Evolutionary conservation across 2,888 invertebrate species (phyloP), one percentile per base, ranked within the genome.

Genomic region (Tachystola acroxantha): DNA sequence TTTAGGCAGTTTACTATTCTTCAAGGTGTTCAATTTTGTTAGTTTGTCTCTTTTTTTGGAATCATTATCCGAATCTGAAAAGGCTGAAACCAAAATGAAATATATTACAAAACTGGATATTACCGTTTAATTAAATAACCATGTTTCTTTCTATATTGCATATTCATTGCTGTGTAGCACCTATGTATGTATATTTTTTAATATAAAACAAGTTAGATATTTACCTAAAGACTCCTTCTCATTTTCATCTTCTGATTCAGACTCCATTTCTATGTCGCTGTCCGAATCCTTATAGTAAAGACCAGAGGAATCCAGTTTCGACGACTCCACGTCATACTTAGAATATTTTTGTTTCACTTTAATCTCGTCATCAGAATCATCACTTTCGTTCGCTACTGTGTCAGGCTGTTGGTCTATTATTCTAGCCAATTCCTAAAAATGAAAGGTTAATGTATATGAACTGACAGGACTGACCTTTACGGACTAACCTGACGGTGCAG

Each of bases 291-390:
- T 91, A 53, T 92, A 92, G 64, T 89, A 93, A 11, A 91, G 73
- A 10, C 93, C 93, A 19, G 92, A 91, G 43, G 92, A 92, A 51
- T 93, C 92, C 38, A 94, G 74, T 58, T 91, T 90, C 7, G 90
- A 89, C 26, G 75, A 59, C 31, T 91, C 93, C 48, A 92, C 92
- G 37, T 90, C 89, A 66, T 93, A 94, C 45, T 85, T 88, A 7
- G 87, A 68, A 59, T 76, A 89, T 60, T 91, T 91, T 4, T 82
- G 79, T 55, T 88, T 84, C 5, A 77, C 58, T 56, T 79, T 85
- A 1, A 78, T 48, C 45, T 89, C 88, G 45, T 90, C 89, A 54
- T 90, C 89, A 7, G 90, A 90, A 33, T 91, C 91, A 14, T 88
- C 88, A 48, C 91, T 91, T 7, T 89, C 90, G 36, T 92, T 91